These are phyloP conservation scores for Sialia sialis DNA, from an alignment of 2,113 vertebrate species.

Conservation along the genomic window DNA sequence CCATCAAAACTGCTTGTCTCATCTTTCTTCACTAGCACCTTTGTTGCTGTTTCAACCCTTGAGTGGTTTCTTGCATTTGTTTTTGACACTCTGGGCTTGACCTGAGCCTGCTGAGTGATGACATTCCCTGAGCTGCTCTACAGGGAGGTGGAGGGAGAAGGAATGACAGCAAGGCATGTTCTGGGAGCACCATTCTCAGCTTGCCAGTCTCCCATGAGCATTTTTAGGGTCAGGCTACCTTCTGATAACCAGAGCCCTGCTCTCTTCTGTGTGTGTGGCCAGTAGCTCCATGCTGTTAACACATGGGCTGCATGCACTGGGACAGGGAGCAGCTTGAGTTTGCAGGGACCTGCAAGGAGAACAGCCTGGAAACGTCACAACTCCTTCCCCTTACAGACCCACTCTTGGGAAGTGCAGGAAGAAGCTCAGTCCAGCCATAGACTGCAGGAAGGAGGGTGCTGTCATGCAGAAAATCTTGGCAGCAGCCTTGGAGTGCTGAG, in stretches of 20 bases:
- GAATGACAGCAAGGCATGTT: neutral
- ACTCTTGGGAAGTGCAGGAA: neutral
- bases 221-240: neutral
- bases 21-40: neutral
- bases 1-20: neutral
- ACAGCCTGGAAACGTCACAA: conserved; percentile 23
- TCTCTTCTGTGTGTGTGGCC: neutral
- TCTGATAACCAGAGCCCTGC: neutral
- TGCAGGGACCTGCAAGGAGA: neutral
- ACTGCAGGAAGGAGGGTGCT: neutral
- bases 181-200: neutral
- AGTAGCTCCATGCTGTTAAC: neutral
- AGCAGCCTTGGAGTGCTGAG: neutral
- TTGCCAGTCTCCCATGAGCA: neutral
- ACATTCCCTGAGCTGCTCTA: neutral
- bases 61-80: neutral
- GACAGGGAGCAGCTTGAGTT: neutral
- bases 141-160: neutral
- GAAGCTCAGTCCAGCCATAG: neutral
- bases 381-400: neutral
- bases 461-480: conserved; percentile 42
- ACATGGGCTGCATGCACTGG: neutral
- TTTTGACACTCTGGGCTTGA: neutral
- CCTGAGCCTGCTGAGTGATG: neutral
- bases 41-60: neutral